Conservation (phyloP, 2,113 vertebrate species). For the Colinus virginianus region DNA sequence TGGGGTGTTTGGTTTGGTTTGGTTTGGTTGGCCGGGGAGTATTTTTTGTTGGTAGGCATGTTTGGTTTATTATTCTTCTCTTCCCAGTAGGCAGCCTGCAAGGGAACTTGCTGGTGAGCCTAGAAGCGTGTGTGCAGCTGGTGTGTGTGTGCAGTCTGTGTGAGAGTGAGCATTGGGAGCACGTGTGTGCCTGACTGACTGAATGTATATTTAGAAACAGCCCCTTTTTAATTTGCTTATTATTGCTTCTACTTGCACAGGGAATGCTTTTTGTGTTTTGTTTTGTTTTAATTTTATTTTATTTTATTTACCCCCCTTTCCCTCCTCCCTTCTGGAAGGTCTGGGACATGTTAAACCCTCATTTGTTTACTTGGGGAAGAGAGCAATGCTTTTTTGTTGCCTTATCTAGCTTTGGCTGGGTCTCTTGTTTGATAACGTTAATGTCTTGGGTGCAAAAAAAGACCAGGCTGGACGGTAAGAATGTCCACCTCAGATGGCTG, state of each 20-base stretch:
- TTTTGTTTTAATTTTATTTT: not conserved
- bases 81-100: slow-evolving; percentile 67
- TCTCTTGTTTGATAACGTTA: slow-evolving; percentile 77
- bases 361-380: slow-evolving; percentile 81
- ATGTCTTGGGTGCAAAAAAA: slow-evolving; percentile 72
- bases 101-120: slow-evolving; percentile 67
- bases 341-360: slow-evolving; percentile 57
- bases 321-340: slow-evolving; percentile 34
- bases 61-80: not conserved
- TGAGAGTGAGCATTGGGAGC: slow-evolving; percentile 24
- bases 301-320: not conserved
- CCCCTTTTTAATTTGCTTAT: slow-evolving; percentile 67
- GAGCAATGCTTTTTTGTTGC: slow-evolving; percentile 83
- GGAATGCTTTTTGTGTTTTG: slow-evolving; percentile 44
- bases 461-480: slow-evolving; percentile 60
- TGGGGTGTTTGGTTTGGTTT: slow-evolving; percentile 14
- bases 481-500: slow-evolving; percentile 43
- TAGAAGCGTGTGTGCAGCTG: slow-evolving; percentile 46
- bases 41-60: not conserved
- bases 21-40: slow-evolving; percentile 44
- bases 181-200: slow-evolving; percentile 27
- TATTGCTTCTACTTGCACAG: slow-evolving; percentile 67
- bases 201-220: slow-evolving; percentile 60
- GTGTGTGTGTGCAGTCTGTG: not conserved
- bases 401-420: slow-evolving; percentile 84